Conservation (phyloP, 1,140 invertebrate genomes). For the Helicoverpa zea region DNA sequence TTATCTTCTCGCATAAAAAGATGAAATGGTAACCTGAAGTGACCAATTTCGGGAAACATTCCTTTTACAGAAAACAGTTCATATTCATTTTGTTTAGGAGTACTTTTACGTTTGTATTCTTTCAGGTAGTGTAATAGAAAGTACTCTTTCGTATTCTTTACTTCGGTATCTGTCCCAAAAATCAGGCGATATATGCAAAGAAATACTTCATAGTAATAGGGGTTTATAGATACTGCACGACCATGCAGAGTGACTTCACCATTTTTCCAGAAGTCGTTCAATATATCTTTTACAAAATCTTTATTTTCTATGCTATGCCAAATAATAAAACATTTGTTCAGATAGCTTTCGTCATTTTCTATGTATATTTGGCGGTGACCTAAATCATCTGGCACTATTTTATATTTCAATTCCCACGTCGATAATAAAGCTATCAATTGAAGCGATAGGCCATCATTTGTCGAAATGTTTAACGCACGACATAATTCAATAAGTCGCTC, state of each 20-base stretch:
- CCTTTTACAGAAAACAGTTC: conserved; percentile 85
- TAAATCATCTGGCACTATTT: conserved; percentile 71
- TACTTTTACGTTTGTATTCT: conserved; percentile 78
- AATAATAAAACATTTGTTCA: conserved; percentile 75
- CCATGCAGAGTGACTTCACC: conserved; percentile 84
- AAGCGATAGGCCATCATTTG: conserved; percentile 81
- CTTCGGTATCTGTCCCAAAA: conserved; percentile 63
- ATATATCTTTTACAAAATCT: conserved; percentile 77
- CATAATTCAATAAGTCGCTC: conserved; percentile 78
- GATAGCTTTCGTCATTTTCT: conserved; percentile 68
- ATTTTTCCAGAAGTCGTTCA: conserved; percentile 83
- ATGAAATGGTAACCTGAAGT: conserved; percentile 83
- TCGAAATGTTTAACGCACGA: conserved; percentile 74
- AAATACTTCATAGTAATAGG: conserved; percentile 85
- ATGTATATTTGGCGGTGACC: conserved; percentile 67
- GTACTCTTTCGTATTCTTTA: conserved; percentile 78
- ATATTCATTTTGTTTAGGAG: conserved; percentile 84
- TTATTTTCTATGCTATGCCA: conserved; percentile 81
- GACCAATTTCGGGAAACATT: conserved; percentile 84
- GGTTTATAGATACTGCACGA: conserved; percentile 79
- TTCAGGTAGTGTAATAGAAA: conserved; percentile 82
- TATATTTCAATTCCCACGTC: conserved; percentile 82
- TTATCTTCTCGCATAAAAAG: conserved; percentile 83
- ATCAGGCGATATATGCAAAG: conserved; percentile 81
- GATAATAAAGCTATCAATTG: conserved; percentile 81